A percentile compares a stretch with the other conserved stretches of the same genome.
phyloP scores from a whole-genome alignment of 2,888 invertebrate species.

The Temnothorax ravouxi region DNA sequence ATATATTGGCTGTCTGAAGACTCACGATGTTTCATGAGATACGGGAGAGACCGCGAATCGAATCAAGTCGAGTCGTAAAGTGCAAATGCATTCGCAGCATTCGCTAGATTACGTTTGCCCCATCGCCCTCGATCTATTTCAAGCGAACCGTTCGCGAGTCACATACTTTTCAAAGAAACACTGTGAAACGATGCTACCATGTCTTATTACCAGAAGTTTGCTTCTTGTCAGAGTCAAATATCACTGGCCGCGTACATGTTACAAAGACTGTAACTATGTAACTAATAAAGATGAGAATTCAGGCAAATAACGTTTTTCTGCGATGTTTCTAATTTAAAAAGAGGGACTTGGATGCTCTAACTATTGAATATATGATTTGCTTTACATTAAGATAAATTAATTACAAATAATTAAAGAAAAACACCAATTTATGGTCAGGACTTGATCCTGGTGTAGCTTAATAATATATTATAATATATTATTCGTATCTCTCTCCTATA shows the following conservation, averaged over 20 bases:
- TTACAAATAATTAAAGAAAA: background rate
- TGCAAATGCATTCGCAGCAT: constrained; percentile 32
- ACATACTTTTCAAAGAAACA: constrained; percentile 31
- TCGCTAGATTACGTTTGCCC: constrained; percentile 16
- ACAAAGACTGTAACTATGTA: background rate
- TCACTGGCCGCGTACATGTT: background rate
- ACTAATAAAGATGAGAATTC: constrained; percentile 17
- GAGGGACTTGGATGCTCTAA: background rate
- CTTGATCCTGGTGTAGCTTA: no score
- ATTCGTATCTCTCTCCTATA: no score
- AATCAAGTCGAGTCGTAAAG: constrained; percentile 32
- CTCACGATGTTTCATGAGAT: background rate
- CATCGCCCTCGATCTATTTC: constrained; percentile 50
- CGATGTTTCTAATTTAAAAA: background rate
- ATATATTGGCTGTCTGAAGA: background rate
- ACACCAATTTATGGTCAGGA: no score
- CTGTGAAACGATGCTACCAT: constrained; percentile 7
- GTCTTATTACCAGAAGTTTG: constrained; percentile 17
- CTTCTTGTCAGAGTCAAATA: constrained; percentile 22
- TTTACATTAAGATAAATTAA: background rate
- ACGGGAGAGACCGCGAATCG: constrained; percentile 13
- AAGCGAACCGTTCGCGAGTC: constrained; percentile 20
- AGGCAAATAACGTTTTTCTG: background rate
- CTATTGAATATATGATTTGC: background rate
- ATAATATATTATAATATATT: no score